These are phyloP conservation scores for Gerris buenoi DNA, from an alignment of 1,140 invertebrate species.

Conservation along the genomic window DNA sequence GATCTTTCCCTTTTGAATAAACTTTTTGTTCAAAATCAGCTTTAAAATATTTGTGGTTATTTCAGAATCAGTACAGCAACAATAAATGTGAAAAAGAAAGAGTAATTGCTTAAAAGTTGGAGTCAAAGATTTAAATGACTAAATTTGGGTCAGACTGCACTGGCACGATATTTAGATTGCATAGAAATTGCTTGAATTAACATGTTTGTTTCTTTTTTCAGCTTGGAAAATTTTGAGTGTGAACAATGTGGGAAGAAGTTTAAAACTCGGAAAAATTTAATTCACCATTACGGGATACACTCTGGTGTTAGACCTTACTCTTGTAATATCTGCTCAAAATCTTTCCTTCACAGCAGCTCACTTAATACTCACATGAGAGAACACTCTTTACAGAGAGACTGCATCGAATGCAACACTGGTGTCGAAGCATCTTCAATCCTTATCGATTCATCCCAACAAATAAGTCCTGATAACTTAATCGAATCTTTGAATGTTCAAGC, in stretches of 20 bases:
- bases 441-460: too few species aligned
- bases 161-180: neutral
- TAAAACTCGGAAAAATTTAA: constrained; percentile 13
- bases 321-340: constrained; percentile 69
- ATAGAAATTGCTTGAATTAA: neutral
- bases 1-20: too few species aligned
- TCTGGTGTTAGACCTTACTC: constrained; percentile 58
- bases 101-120: neutral
- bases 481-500: too few species aligned
- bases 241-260: constrained; percentile 25
- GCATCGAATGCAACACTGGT: constrained; percentile 10
- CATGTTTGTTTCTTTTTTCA: neutral
- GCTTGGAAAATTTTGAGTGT: constrained; percentile 22
- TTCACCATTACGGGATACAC: constrained; percentile 28
- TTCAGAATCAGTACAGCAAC: neutral
- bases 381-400: constrained; percentile 5
- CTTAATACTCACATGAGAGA: constrained; percentile 23
- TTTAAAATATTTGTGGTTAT: neutral
- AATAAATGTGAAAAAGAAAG: neutral
- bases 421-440: too few species aligned
- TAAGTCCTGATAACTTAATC: too few species aligned
- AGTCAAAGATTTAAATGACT: neutral
- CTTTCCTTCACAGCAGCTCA: constrained; percentile 52
- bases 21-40: too few species aligned
- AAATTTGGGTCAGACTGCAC: neutral